phyloP scores from a whole-genome alignment of 2,797 vertebrate genomes.

The Trachurus trachurus region DNA sequence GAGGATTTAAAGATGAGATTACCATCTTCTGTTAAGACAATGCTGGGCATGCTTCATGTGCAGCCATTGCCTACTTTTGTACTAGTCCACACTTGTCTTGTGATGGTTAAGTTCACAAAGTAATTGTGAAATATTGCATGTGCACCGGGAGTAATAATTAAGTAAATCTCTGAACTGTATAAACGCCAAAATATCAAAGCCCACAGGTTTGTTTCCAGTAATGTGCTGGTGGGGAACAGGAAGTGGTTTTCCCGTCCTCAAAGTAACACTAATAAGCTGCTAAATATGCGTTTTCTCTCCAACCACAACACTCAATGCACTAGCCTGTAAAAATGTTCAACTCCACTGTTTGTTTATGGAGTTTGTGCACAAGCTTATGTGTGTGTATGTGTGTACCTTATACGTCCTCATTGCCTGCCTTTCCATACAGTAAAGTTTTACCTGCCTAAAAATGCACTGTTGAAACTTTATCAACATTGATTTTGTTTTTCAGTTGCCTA shows the following conservation, averaged over 20 bases:
- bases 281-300: slow-evolving; percentile 9
- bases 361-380: slow-evolving; percentile 16
- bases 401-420: slow-evolving; percentile 16
- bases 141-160: slow-evolving; percentile 33
- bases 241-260: slow-evolving; percentile 11
- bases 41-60: slow-evolving; percentile 38
- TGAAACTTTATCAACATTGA: slow-evolving; percentile 90
- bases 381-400: slow-evolving; percentile 23
- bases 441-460: slow-evolving; percentile 79
- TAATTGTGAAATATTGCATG: slow-evolving; percentile 49
- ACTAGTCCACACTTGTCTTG: slow-evolving; percentile 60
- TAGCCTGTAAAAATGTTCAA: slow-evolving; percentile 1
- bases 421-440: slow-evolving; percentile 48
- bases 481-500: slow-evolving; percentile 95
- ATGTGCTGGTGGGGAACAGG: slow-evolving; percentile 30
- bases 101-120: slow-evolving; percentile 26
- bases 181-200: slow-evolving; percentile 23
- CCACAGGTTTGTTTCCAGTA: slow-evolving; percentile 16
- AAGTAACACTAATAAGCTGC: slow-evolving; percentile 6
- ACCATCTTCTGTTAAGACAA: slow-evolving; percentile 16
- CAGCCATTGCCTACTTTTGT: slow-evolving; percentile 27
- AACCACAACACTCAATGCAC: not conserved
- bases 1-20: slow-evolving; percentile 48
- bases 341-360: not conserved
- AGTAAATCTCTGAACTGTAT: slow-evolving; percentile 32